These are phyloP conservation scores for Perca fluviatilis DNA, from an alignment of 2,113 vertebrate genomes.

Conservation along the genomic window DNA sequence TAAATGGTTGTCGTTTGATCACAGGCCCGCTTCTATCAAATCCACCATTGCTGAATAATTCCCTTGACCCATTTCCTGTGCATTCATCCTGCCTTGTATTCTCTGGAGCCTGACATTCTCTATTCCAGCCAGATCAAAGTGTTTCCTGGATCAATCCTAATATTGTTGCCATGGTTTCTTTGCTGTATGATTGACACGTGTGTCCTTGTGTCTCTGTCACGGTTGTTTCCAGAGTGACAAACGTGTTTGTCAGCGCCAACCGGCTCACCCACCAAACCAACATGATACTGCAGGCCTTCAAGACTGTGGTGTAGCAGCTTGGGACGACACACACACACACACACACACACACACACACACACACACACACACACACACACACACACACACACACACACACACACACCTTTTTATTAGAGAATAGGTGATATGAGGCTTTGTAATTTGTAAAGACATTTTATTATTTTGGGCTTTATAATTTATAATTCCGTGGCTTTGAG, in stretches of 20 bases:
- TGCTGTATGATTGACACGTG: conserved; percentile 60
- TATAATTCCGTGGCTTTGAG: conserved; percentile 64
- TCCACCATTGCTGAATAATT: conserved; percentile 73
- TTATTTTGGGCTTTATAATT: conserved; percentile 71
- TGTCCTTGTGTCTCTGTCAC: conserved; percentile 69
- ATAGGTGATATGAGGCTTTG: conserved; percentile 50
- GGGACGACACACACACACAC: conserved; percentile 14
- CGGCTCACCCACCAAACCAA: conserved; percentile 99
- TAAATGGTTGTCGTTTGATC: conserved; percentile 74
- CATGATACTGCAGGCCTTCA: conserved; percentile 98
- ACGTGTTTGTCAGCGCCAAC: conserved; percentile 97
- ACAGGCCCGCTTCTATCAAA: conserved; percentile 64
- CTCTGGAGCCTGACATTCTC: conserved; percentile 68
- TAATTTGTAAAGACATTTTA: conserved; percentile 71
- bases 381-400: background rate
- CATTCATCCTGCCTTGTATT: conserved; percentile 65
- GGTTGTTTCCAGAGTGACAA: conserved; percentile 90
- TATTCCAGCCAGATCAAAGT: conserved; percentile 73
- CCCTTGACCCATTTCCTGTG: conserved; percentile 73
- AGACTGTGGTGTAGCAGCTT: conserved; percentile 86
- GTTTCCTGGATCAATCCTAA: conserved; percentile 66
- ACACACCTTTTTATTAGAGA: conserved; percentile 17
- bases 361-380: background rate
- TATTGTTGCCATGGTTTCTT: conserved; percentile 68
- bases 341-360: conserved; percentile 9